Percentiles rank a stretch among this genome's conserved stretches.
Conservation (phyloP, 2,888 invertebrate genomes). For the Neoitamus cyanurus region DNA sequence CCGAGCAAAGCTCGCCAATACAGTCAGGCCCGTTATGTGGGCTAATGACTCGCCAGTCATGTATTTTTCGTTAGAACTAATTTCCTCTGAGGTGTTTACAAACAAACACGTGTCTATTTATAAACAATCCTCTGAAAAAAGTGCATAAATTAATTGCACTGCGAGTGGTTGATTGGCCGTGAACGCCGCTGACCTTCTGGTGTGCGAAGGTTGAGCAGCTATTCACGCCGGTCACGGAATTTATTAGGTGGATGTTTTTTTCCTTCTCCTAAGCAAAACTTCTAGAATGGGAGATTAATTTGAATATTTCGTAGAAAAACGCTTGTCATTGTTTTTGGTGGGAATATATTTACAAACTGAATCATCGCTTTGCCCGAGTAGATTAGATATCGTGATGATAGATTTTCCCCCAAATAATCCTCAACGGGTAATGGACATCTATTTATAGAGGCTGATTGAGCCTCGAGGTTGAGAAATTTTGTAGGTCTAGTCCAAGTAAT, state of each 20-base stretch:
- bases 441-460: background rate
- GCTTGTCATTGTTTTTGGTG: background rate
- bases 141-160: slow-evolving; percentile 4
- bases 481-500: background rate
- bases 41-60: background rate
- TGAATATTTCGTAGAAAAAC: background rate
- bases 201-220: background rate
- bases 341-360: background rate
- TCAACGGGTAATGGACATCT: background rate
- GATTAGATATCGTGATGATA: background rate
- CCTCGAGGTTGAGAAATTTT: background rate
- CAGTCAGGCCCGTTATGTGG: background rate
- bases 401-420: background rate
- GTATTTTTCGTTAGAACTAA: background rate
- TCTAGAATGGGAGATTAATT: background rate
- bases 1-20: background rate
- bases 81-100: slow-evolving; percentile 3
- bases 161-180: background rate
- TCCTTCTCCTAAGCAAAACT: background rate
- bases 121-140: background rate
- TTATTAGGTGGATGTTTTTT: background rate
- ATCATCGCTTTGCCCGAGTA: background rate
- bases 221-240: background rate
- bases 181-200: background rate
- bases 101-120: slow-evolving; percentile 4